Evolutionary conservation across 2,888 invertebrate species (phyloP), one percentile per base, ranked within the genome.

Genomic region (Diabrotica balteata): DNA sequence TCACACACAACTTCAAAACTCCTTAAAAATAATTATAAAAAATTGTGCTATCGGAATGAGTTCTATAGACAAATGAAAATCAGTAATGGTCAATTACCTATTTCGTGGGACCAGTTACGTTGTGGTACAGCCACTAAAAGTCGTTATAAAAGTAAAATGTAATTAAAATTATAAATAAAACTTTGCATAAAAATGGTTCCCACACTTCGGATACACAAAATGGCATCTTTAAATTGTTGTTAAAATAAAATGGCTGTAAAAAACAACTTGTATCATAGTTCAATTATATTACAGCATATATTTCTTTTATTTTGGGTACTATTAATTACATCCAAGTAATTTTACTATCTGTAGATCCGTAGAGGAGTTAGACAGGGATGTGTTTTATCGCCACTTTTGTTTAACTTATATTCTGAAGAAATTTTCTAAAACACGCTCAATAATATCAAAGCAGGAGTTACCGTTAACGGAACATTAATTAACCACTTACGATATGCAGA

Each of bases 41-140:
- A 63, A 47, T 63, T 63, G 79, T 63, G 49, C 50, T 63, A 45
- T 52, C 43, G 52, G 51, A 42, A 64, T 64, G 58, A 50, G 51
- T 52, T 43, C 64, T 83, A 82, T 82, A 83, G 81, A 83, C 78
- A 82, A 81, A 81, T 83, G 81, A 82, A 78, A 79, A 78, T 81
- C 80, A 80, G 77, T 81, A 76, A 79, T 81, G 67, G 68, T 75
- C 72, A 83, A 84, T 87, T 87, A 87, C 87, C 87, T 87, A 87
- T 84, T 84, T 87, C 87, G 81, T 87, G 86, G 85, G 86, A 86
- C 87, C 87, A 87, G 85, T 87, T 87, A 85, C 87, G 87, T 82
- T 87, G 87, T 85, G 86, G 87, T 83, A 86, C 86, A 84, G 87
- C 87, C 87, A 87, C 87, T 87, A 87, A 84, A 87, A 84, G 82